phyloP scores from a whole-genome alignment of 1,140 invertebrate genomes.

The Nasonia longicornis region DNA sequence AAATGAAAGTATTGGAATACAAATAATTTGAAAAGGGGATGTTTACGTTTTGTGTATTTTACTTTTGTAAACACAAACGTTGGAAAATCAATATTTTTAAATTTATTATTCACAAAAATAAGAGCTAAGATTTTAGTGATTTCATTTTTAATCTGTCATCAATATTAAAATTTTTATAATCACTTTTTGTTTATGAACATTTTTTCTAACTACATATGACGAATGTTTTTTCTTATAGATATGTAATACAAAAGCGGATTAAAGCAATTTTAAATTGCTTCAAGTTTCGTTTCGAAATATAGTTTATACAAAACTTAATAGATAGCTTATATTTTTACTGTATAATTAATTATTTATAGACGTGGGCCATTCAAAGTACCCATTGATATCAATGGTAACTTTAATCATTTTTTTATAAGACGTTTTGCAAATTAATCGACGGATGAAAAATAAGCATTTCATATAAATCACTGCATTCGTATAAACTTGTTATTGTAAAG shows the following conservation, averaged over 20 bases:
- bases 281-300: not conserved
- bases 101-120: not conserved
- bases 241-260: not conserved
- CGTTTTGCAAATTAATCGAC: not conserved
- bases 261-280: slow-evolving; percentile 22
- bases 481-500: not conserved
- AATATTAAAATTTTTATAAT: not conserved
- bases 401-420: slow-evolving; percentile 8
- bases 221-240: not conserved
- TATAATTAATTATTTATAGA: slow-evolving; percentile 3
- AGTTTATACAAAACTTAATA: slow-evolving; percentile 24
- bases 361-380: not conserved
- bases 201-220: not conserved
- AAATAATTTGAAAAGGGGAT: too few species aligned
- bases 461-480: not conserved
- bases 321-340: not conserved
- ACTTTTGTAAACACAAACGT: not conserved
- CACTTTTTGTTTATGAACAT: not conserved
- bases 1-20: too few species aligned
- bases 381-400: not conserved
- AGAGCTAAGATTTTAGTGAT: not conserved
- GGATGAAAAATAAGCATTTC: not conserved
- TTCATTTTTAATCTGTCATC: not conserved
- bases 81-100: not conserved
- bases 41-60: not conserved